Evolutionary conservation across 2,113 vertebrate genomes (phyloP).

Genomic region (Podarcis cretensis): DNA sequence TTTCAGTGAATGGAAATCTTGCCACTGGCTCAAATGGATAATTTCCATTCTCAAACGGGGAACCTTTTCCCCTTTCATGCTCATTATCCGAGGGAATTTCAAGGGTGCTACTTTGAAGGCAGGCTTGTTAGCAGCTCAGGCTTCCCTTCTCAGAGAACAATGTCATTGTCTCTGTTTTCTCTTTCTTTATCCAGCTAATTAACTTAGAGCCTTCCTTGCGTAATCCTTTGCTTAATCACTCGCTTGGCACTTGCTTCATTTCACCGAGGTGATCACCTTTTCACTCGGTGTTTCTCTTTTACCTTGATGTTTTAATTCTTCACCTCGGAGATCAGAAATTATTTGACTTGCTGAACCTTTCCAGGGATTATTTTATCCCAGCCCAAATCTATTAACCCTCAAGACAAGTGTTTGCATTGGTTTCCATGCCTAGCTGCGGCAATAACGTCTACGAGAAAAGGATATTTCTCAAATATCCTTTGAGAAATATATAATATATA

Average conservation of each 20-base stretch:
- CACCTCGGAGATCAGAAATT: slow-evolving; percentile 18
- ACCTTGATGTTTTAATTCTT: slow-evolving; percentile 42
- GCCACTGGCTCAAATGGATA: no score
- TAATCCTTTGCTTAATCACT: slow-evolving; percentile 45
- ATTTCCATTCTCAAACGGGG: not conserved
- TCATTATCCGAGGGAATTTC: not conserved
- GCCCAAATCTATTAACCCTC: slow-evolving; percentile 45
- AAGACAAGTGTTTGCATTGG: slow-evolving; percentile 18
- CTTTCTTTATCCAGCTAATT: slow-evolving; percentile 29
- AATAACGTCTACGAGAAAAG: no score
- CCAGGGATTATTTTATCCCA: not conserved
- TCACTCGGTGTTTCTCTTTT: not conserved
- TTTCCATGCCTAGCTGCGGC: not conserved
- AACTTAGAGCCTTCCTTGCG: not conserved
- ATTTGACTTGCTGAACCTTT: slow-evolving; percentile 49
- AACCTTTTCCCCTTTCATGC: not conserved
- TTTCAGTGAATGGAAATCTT: not conserved
- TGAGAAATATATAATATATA: no score
- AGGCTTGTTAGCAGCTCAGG: not conserved
- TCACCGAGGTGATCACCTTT: slow-evolving; percentile 32
- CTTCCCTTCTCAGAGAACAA: slow-evolving; percentile 22
- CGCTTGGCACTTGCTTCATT: slow-evolving; percentile 24
- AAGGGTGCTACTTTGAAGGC: slow-evolving; percentile 1
- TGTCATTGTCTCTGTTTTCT: slow-evolving; percentile 23
- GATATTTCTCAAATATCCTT: no score